Conservation (phyloP, 2,113 vertebrate species). For the Aptenodytes forsteri region DNA sequence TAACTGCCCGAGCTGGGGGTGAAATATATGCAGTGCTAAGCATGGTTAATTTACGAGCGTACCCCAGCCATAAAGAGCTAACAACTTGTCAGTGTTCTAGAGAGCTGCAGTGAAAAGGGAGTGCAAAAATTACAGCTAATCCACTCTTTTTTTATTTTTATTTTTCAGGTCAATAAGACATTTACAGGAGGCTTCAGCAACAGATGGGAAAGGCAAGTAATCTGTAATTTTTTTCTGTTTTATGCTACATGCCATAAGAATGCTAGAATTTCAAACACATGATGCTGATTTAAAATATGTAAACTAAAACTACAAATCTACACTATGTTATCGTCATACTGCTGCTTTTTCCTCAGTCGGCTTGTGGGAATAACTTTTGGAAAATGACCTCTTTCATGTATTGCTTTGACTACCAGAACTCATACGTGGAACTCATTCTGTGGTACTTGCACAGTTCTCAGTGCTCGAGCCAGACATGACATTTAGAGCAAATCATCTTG, state of each 20-base stretch:
- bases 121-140: neutral
- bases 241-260: neutral
- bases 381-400: neutral
- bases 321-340: neutral
- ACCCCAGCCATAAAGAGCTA: neutral
- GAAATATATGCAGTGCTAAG: neutral
- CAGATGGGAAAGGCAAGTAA: constrained; percentile 87
- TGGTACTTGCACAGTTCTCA: neutral
- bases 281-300: neutral
- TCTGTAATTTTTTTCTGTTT: neutral
- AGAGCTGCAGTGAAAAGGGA: neutral
- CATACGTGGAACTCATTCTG: neutral
- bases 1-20: neutral
- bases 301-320: neutral
- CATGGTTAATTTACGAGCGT: neutral
- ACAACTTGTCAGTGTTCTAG: neutral
- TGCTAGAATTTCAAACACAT: neutral
- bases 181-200: constrained; percentile 87
- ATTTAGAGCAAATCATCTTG: neutral
- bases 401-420: neutral
- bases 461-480: neutral
- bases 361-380: neutral
- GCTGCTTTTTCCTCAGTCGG: neutral
- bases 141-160: neutral
- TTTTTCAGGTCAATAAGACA: constrained; percentile 86